Base-by-base conservation (phyloP, 1,140 invertebrate species). In the Nixonia krombeini region DNA sequence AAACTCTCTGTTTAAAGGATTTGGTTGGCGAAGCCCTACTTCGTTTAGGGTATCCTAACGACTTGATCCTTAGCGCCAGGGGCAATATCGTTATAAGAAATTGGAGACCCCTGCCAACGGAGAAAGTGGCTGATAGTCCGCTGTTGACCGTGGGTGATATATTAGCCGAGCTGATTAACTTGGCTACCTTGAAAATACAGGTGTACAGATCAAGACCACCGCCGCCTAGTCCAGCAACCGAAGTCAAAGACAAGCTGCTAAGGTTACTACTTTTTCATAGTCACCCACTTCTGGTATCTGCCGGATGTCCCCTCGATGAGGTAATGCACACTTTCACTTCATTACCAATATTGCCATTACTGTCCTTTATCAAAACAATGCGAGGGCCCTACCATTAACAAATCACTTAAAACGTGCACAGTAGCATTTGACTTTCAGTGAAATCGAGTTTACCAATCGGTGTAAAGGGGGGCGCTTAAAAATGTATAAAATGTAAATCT, bases 161-260 rank as follows among this genome's bases (percentile, higher is more conserved):
- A 42, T 86, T 98, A 16, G 94, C 95, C 1, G 96, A 98, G 84
- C 79, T 98, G 56, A 95, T 94, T 1, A 94, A 94, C 1, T 91
- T 96, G 8, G 94, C 94, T 2, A 97, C 94, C 4, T 86, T 98
- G 1, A 89, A 93, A 70, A 96, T 98, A 75, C 92, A 95, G 75
- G 90, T 98, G 13, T 91, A 94, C 75, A 90, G 94, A 63, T 89
- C 91, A n/a, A 87, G 93, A 70, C 90, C 91, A 0, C 83, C 84
- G 15, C 82, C 84, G 9, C 83, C 84, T 17, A 91, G 91, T 28
- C 88, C 90, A 1, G 86, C 94, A 1, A 88, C 91, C 37, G 95
- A 98, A 78, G 93, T 98, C 73, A 96, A 96, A 85, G 96, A 97
- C 74, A 97, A 97, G 86, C 87, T 98, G 45, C 86, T 98, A 5